Evolutionary conservation across 2,888 invertebrate genomes (phyloP).

Genomic region (Luffia ferchaultella): DNA sequence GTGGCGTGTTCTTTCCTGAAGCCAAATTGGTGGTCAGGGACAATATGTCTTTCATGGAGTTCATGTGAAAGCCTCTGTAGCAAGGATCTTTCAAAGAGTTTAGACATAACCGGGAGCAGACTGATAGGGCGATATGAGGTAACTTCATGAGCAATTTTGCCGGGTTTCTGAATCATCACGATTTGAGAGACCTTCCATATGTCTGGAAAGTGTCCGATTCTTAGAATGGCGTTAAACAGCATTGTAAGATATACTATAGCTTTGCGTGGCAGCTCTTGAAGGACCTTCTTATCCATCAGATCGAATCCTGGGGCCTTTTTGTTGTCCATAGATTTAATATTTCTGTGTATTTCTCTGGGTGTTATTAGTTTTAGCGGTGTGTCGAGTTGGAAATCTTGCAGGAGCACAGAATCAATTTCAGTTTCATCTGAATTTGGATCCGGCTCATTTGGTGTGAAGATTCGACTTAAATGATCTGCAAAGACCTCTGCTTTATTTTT

Average conservation of each 20-base stretch:
- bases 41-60: neutral
- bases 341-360: constrained; percentile 1
- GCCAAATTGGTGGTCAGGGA: constrained; percentile 10
- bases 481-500: too few relatives aligned
- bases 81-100: constrained; percentile 10
- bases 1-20: constrained; percentile 11
- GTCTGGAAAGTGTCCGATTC: constrained; percentile 9
- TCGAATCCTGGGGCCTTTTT: too few relatives aligned
- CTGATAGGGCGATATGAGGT: constrained; percentile 17
- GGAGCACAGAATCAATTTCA: neutral
- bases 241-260: too few relatives aligned
- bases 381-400: constrained; percentile 3
- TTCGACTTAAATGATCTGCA: too few relatives aligned
- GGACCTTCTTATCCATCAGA: constrained; percentile 12
- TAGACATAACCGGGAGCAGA: constrained; percentile 14
- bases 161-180: constrained; percentile 17
- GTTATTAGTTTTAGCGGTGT: constrained; percentile 1
- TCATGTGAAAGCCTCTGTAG: neutral
- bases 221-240: too few relatives aligned
- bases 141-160: constrained; percentile 12
- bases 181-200: constrained; percentile 18
- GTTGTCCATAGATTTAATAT: too few relatives aligned
- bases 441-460: too few relatives aligned
- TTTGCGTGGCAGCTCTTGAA: too few relatives aligned
- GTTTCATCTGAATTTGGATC: too few relatives aligned